phyloP scores from a whole-genome alignment of 1,140 invertebrate genomes.

The Drosophila bocqueti region DNA sequence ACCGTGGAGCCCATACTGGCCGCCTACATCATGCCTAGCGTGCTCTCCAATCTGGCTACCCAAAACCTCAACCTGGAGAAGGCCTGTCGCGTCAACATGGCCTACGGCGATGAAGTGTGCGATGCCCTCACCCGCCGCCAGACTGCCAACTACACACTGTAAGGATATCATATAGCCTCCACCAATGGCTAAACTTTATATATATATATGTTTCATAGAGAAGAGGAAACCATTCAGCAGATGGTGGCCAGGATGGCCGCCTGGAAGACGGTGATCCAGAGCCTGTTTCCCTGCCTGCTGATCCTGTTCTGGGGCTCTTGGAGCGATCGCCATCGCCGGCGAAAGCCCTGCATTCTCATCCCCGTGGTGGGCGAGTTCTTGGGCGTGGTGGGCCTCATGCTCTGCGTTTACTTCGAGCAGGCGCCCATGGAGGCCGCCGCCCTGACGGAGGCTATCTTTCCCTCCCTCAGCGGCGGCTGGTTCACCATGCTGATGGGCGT shows the following conservation, averaged over 20 bases:
- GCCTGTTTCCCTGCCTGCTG: conserved; percentile 90
- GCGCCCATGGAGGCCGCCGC: conserved; percentile 92
- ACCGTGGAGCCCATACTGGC: conserved; percentile 93
- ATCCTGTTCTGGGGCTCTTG: conserved; percentile 92
- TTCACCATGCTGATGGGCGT: conserved; percentile 95
- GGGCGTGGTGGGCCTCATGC: conserved; percentile 90
- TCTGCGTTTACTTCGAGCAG: conserved; percentile 92
- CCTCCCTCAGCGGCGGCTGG: conserved; percentile 91
- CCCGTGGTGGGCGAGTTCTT: conserved; percentile 93
- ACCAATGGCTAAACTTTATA: background rate
- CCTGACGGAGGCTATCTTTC: conserved; percentile 91
- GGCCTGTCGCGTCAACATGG: conserved; percentile 92
- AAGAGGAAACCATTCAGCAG: conserved; percentile 91
- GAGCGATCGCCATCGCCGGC: conserved; percentile 90
- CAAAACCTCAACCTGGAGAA: conserved; percentile 94
- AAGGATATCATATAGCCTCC: background rate
- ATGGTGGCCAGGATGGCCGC: conserved; percentile 91
- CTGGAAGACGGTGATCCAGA: conserved; percentile 93
- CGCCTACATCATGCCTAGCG: conserved; percentile 92
- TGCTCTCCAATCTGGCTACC: conserved; percentile 90
- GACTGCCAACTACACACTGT: conserved; percentile 89
- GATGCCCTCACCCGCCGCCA: conserved; percentile 89
- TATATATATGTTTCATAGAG: conserved; percentile 52
- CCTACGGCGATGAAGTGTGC: conserved; percentile 89
- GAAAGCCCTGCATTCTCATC: conserved; percentile 94